phyloP scores from a whole-genome alignment of 2,888 invertebrate species.

The Heliconius hortense region DNA sequence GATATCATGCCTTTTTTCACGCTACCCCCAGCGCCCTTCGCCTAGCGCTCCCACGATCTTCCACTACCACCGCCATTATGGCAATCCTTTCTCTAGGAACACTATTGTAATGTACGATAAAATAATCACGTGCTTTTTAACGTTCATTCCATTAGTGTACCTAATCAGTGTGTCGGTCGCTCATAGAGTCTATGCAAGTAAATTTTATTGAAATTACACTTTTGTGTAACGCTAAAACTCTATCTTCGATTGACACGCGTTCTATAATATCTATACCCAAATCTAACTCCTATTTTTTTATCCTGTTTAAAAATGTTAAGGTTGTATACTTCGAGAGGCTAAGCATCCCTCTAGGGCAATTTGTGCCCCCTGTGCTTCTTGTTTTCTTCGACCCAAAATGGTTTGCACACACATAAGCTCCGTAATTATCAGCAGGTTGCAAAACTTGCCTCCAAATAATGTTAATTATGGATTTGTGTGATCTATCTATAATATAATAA shows the following conservation, averaged over 20 bases:
- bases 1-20: constrained; percentile 50
- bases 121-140: constrained; percentile 46
- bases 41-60: constrained; percentile 75
- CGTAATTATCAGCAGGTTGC: constrained; percentile 55
- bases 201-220: constrained; percentile 26
- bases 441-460: constrained; percentile 32
- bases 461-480: constrained; percentile 58
- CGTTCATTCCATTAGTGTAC: constrained; percentile 60
- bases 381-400: constrained; percentile 72
- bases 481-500: constrained; percentile 46
- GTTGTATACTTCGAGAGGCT: constrained; percentile 69
- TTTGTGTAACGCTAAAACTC: constrained; percentile 33
- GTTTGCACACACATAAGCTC: constrained; percentile 53
- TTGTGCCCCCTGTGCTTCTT: constrained; percentile 76
- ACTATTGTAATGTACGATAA: constrained; percentile 60
- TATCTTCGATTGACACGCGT: constrained; percentile 45
- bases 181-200: constrained; percentile 42
- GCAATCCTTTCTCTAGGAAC: constrained; percentile 60
- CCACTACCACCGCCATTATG: constrained; percentile 71
- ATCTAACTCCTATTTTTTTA: constrained; percentile 82
- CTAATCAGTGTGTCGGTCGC: constrained; percentile 53
- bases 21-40: constrained; percentile 69
- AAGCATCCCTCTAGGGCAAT: constrained; percentile 62
- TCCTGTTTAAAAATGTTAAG: constrained; percentile 79
- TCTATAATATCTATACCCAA: constrained; percentile 72